Evolutionary conservation across 1,140 invertebrate genomes (phyloP).

Genomic region (Drosophila nikananu): DNA sequence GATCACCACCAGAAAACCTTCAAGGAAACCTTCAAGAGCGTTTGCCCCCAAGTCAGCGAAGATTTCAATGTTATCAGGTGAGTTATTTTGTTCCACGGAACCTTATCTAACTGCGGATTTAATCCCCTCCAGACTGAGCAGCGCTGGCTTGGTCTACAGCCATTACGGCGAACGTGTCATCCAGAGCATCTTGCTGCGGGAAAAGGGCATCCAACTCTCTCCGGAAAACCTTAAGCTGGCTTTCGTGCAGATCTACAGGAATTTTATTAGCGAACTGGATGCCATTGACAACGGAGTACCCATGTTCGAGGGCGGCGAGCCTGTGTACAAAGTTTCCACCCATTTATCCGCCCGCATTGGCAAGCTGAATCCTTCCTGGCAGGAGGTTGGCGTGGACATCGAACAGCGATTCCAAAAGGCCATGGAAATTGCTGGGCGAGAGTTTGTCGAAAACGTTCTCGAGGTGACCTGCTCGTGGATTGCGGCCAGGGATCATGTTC

Average conservation of each 20-base stretch:
- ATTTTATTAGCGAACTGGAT: constrained; percentile 97
- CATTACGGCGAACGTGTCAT: constrained; percentile 96
- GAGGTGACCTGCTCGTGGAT: constrained; percentile 92
- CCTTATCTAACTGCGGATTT: not conserved
- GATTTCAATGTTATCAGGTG: constrained; percentile 86
- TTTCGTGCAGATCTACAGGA: constrained; percentile 95
- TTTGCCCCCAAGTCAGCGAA: constrained; percentile 86
- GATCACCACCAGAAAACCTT: constrained; percentile 97
- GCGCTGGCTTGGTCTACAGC: constrained; percentile 97
- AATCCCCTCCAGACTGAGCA: constrained; percentile 92
- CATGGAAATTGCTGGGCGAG: constrained; percentile 91
- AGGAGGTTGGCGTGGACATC: constrained; percentile 87
- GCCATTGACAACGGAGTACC: constrained; percentile 98
- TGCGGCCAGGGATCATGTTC: constrained; percentile 92
- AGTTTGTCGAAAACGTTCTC: constrained; percentile 92
- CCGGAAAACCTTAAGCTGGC: constrained; percentile 87
- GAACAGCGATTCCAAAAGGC: constrained; percentile 90
- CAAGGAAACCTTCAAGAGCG: constrained; percentile 86
- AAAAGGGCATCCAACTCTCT: constrained; percentile 82
- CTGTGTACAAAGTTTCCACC: constrained; percentile 93
- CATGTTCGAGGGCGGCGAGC: constrained; percentile 89
- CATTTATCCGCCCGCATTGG: constrained; percentile 91
- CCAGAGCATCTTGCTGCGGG: constrained; percentile 85
- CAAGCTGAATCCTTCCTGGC: constrained; percentile 95
- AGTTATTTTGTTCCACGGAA: not conserved